Base-by-base conservation (phyloP, 2,888 invertebrate species). In the Monoplex corrugatus region DNA sequence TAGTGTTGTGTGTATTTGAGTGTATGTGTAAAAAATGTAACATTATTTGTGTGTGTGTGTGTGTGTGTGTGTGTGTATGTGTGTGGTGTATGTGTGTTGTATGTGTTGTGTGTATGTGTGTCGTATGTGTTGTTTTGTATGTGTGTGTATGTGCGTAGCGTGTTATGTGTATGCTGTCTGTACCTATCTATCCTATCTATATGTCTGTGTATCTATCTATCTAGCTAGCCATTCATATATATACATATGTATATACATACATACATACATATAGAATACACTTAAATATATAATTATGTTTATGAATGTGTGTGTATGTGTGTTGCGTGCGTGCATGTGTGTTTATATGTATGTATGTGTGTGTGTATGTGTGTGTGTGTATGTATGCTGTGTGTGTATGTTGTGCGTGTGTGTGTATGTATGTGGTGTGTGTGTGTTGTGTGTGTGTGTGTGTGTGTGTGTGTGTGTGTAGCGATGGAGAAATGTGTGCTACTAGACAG, bases 31-130 rank as follows among this genome's bases (percentile, higher is more conserved):
- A n/a, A n/a, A n/a, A n/a, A n/a, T n/a, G n/a, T n/a, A n/a, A n/a
- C n/a, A n/a, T n/a, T n/a, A n/a, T n/a, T n/a, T n/a, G 57, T 57
- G 57, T 57, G 10, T 2, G 57, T 57, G 10, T 57, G 2, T 57
- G 57, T 57, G 57, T 57, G 57, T 57, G 10, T 57, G 57, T 57
- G 57, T 57, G 57, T 57, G 57, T 57, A 28, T 57, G 57, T 13
- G 16, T 16, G 50, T 8, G 0, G 35, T 13, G 8, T 35, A 19
- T 19, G 32, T 32, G 35, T 35, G 75, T 75, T 75, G 38, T 35
- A 35, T 35, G 32, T 35, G 35, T 78, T 75, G 75, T 75, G 75
- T 75, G 75, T 75, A 35, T 75, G 75, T 75, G 75, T 75, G 75
- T 75, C n/a, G 75, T 75, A 35, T 75, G 75, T 75, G 38, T 19